Evolutionary conservation across 2,888 invertebrate genomes (phyloP).

Genomic region (Drosophila engyochracea): DNA sequence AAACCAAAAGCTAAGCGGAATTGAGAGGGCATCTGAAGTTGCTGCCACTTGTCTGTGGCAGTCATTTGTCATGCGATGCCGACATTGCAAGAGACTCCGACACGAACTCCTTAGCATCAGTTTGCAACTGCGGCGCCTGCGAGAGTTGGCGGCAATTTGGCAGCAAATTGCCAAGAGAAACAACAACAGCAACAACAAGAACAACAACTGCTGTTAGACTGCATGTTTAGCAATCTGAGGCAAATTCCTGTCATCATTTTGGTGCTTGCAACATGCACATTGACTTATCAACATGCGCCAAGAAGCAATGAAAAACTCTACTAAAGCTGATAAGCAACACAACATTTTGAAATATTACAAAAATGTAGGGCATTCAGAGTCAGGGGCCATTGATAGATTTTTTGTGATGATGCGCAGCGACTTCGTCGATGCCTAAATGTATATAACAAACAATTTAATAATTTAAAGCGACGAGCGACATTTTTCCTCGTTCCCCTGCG

Average conservation of each 20-base stretch:
- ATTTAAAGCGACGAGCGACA: constrained; percentile 52
- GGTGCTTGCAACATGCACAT: constrained; percentile 59
- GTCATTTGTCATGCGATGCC: constrained; percentile 74
- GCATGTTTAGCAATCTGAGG: constrained; percentile 63
- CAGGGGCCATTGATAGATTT: constrained; percentile 35
- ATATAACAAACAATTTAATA: constrained; percentile 45
- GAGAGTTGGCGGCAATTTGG: constrained; percentile 75
- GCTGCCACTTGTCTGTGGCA: constrained; percentile 67
- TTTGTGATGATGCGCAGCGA: constrained; percentile 20
- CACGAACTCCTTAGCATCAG: constrained; percentile 30
- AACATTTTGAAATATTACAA: constrained; percentile 23
- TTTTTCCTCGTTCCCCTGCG: constrained; percentile 14
- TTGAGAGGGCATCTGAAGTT: constrained; percentile 36
- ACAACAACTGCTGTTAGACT: constrained; percentile 53
- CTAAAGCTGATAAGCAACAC: constrained; percentile 54
- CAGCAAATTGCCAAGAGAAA: constrained; percentile 50
- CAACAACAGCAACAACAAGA: constrained; percentile 50
- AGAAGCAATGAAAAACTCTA: constrained; percentile 47
- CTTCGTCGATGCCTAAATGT: constrained; percentile 10
- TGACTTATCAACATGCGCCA: constrained; percentile 47
- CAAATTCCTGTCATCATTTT: constrained; percentile 69
- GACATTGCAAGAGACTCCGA: constrained; percentile 27
- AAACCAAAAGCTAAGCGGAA: constrained; percentile 5
- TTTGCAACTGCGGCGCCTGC: constrained; percentile 56
- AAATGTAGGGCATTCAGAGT: constrained; percentile 20